These are phyloP conservation scores for Aphodius sticticus DNA, from an alignment of 2,888 invertebrate species.

Conservation along the genomic window DNA sequence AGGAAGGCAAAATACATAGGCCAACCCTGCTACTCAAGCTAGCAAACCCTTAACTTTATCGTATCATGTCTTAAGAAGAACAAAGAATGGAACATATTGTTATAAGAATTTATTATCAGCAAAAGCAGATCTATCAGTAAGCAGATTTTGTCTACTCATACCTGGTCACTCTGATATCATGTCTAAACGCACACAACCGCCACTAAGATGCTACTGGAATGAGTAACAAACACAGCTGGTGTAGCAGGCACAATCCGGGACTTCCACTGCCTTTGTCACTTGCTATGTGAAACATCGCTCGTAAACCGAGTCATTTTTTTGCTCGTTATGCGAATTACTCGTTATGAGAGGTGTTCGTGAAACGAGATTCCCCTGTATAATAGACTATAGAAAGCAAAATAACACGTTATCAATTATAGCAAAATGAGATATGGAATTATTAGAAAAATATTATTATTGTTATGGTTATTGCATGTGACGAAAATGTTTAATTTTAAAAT, in stretches of 20 bases:
- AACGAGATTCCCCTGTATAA: neutral
- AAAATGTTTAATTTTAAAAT: too few species aligned
- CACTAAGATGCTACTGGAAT: neutral
- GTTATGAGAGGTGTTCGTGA: conserved; percentile 4
- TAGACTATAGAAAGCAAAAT: too few species aligned
- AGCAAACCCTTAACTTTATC: neutral
- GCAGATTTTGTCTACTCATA: too few species aligned
- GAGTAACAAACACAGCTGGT: neutral
- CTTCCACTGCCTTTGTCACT: neutral
- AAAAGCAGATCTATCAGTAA: too few species aligned
- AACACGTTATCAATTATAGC: too few species aligned
- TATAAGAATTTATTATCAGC: too few species aligned
- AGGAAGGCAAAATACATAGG: neutral
- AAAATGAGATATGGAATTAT: too few species aligned
- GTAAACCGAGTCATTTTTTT: neutral
- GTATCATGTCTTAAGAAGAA: neutral
- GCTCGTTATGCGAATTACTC: neutral
- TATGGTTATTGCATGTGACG: too few species aligned
- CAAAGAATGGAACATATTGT: too few species aligned
- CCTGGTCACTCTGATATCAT: neutral
- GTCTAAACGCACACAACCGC: neutral
- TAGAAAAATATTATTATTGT: too few species aligned
- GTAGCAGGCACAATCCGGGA: neutral
- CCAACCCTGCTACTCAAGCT: neutral
- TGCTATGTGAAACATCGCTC: neutral